Base-by-base conservation (phyloP, 2,888 invertebrate species). In the Cerastoderma edule region DNA sequence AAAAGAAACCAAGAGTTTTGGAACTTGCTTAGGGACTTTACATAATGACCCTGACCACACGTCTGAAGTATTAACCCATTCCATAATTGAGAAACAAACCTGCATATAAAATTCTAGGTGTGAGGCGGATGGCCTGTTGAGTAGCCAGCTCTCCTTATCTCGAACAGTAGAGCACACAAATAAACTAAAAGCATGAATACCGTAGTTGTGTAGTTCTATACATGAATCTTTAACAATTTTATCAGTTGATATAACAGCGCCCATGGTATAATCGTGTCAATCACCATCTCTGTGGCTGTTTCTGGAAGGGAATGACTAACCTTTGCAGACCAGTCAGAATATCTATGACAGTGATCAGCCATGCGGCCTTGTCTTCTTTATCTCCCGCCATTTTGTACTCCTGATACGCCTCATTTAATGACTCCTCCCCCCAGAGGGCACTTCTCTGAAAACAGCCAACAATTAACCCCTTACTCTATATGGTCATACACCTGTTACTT, bases 181-280 rank as follows among this genome's bases (percentile, higher is more conserved):
- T n/a, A n/a, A n/a, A n/a, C n/a, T n/a, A n/a, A n/a, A n/a, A n/a
- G n/a, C n/a, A n/a, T n/a, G n/a, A n/a, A n/a, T n/a, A n/a, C n/a
- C n/a, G n/a, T n/a, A n/a, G n/a, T n/a, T n/a, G n/a, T n/a, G n/a
- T 44, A 44, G 44, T 13, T 44, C 10, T n/a, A n/a, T n/a, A n/a
- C n/a, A n/a, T n/a, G n/a, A n/a, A n/a, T n/a, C n/a, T n/a, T n/a
- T n/a, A n/a, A 91, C 91, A 95, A 94, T 80, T 96, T 95, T 65
- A 97, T 93, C 81, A 97, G 94, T 86, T 95, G 95, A 93, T 97
- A 96, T 85, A 98, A 93, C 72, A 98, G 93, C 73, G 97, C 95
- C 97, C 97, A 97, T 5, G 97, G 96, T 4, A 95, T 93, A 19
- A 96, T 95, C 19, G 95, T 95, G 75, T 95, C 95, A 68, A 97